Conservation (phyloP, 2,888 invertebrate genomes). For the Campoplex nolae region DNA sequence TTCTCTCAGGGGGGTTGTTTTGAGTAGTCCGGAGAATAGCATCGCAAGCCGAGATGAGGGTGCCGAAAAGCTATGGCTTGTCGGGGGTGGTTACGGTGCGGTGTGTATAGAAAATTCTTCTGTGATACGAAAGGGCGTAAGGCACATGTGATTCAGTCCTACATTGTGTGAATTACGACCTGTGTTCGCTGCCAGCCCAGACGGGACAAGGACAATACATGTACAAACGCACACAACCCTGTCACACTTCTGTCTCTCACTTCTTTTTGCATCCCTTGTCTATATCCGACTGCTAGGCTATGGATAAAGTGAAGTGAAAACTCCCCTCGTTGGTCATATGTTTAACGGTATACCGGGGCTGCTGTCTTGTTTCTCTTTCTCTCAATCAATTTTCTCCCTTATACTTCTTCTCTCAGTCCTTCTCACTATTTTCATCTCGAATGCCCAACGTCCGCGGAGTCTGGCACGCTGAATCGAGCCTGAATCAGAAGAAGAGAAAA, state of each 20-base stretch:
- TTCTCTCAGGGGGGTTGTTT: slow-evolving; percentile 53
- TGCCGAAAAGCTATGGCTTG: slow-evolving; percentile 46
- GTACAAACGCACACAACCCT: slow-evolving; percentile 32
- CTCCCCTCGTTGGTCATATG: slow-evolving; percentile 59
- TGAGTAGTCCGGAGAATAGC: slow-evolving; percentile 63
- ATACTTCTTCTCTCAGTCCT: background rate
- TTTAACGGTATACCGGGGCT: slow-evolving; percentile 67
- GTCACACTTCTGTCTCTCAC: slow-evolving; percentile 25
- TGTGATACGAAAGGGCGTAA: slow-evolving; percentile 34
- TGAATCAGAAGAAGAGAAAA: slow-evolving; percentile 38
- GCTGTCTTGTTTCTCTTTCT: slow-evolving; percentile 28
- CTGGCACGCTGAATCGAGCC: slow-evolving; percentile 45
- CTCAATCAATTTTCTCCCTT: slow-evolving; percentile 13
- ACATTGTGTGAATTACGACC: slow-evolving; percentile 2
- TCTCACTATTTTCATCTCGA: slow-evolving; percentile 37
- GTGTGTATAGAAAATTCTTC: slow-evolving; percentile 54
- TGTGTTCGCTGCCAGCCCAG: slow-evolving; percentile 7
- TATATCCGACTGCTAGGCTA: slow-evolving; percentile 39
- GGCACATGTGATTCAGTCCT: background rate
- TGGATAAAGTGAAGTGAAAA: slow-evolving; percentile 39
- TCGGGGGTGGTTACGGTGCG: slow-evolving; percentile 71
- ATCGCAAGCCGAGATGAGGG: slow-evolving; percentile 54
- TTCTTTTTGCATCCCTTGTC: slow-evolving; percentile 40
- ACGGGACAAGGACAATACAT: slow-evolving; percentile 41
- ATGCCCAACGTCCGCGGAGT: slow-evolving; percentile 32